Conservation (phyloP, 1,140 invertebrate genomes). For the Monochamus saltuarius region DNA sequence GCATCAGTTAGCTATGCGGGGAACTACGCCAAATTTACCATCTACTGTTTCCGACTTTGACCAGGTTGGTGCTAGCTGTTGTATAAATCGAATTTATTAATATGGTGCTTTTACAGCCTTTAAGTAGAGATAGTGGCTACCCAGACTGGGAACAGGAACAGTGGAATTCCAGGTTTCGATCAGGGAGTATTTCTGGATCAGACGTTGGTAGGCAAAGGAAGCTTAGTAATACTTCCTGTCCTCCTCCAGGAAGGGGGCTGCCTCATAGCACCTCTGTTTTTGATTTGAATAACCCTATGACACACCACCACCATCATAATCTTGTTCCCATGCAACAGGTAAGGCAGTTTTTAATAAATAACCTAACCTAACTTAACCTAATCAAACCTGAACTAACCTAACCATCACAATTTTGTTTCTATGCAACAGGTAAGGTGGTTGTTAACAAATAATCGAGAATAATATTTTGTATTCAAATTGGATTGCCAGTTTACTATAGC, state of each 20-base stretch:
- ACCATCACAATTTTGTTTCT: constrained; percentile 48
- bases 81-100: background rate
- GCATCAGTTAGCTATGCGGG: constrained; percentile 61
- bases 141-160: constrained; percentile 53
- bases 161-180: constrained; percentile 49
- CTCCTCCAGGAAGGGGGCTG: constrained; percentile 31
- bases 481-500: background rate
- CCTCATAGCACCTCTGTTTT: constrained; percentile 57
- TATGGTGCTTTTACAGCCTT: constrained; percentile 35
- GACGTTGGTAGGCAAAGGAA: constrained; percentile 40
- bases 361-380: too few species aligned
- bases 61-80: constrained; percentile 28
- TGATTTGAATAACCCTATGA: constrained; percentile 54
- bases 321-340: constrained; percentile 54
- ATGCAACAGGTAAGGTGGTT: constrained; percentile 51
- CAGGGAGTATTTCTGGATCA: constrained; percentile 56
- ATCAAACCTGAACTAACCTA: too few species aligned
- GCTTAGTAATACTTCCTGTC: constrained; percentile 44
- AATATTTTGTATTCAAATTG: too few species aligned
- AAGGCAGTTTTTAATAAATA: constrained; percentile 3
- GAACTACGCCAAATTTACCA: constrained; percentile 47
- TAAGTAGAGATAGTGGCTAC: constrained; percentile 52
- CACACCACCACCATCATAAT: constrained; percentile 44
- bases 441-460: too few species aligned
- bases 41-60: constrained; percentile 40